phyloP scores from a whole-genome alignment of 2,888 invertebrate species.

The Acronicta alni region DNA sequence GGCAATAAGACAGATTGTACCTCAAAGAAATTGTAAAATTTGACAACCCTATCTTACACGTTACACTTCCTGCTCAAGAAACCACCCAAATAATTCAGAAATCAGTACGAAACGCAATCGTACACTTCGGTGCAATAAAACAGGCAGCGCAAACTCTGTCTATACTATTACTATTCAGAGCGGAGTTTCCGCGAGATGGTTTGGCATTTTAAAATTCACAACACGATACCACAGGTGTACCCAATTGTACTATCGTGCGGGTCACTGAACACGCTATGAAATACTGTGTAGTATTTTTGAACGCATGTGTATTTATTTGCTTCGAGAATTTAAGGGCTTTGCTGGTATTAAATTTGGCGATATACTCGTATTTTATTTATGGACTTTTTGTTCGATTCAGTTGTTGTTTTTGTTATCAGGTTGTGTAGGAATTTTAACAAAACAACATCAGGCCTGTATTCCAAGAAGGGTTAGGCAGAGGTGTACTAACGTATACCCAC shows the following conservation, averaged over 20 bases:
- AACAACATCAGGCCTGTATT: too few species aligned
- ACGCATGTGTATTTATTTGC: slow-evolving; percentile 52
- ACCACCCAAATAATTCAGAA: slow-evolving; percentile 43
- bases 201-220: slow-evolving; percentile 48
- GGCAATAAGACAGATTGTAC: too few species aligned
- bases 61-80: slow-evolving; percentile 4
- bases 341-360: slow-evolving; percentile 21
- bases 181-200: slow-evolving; percentile 38
- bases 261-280: slow-evolving; percentile 52
- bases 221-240: slow-evolving; percentile 50
- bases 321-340: slow-evolving; percentile 43
- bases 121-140: slow-evolving; percentile 51
- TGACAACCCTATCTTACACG: background rate
- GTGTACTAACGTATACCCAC: too few species aligned
- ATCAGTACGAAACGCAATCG: slow-evolving; percentile 44
- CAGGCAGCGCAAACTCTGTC: slow-evolving; percentile 23
- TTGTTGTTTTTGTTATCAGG: background rate
- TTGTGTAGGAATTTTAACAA: too few species aligned
- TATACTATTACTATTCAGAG: slow-evolving; percentile 46
- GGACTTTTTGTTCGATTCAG: background rate
- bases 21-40: background rate
- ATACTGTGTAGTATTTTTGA: slow-evolving; percentile 49
- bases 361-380: background rate
- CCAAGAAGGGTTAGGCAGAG: too few species aligned
- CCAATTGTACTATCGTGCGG: slow-evolving; percentile 50